Percentiles rank a stretch among this genome's conserved stretches.
Evolutionary conservation across 2,888 invertebrate species (phyloP).

Genomic region (Escarpia spicata): DNA sequence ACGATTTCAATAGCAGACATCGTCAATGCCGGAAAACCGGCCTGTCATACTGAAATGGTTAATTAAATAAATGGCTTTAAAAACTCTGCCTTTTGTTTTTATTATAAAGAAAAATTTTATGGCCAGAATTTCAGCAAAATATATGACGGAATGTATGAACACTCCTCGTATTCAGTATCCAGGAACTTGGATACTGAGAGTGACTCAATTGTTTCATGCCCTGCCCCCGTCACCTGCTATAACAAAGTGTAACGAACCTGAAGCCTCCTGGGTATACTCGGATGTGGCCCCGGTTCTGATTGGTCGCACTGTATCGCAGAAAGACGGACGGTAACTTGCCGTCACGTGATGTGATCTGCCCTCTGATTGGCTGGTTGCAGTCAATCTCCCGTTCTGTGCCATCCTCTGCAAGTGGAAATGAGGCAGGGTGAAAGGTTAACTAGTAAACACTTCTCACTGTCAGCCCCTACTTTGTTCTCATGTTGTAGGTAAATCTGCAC

Average conservation of each 20-base stretch:
- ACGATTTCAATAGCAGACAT: no score
- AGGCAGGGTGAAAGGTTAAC: not conserved
- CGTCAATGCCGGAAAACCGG: no score
- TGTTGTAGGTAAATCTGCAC: no score
- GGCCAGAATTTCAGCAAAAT: no score
- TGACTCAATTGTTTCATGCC: no score
- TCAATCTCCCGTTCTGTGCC: slow-evolving; percentile 24
- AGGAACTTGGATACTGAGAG: no score
- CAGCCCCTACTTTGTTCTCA: not conserved
- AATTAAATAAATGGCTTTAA: no score
- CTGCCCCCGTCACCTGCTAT: not conserved
- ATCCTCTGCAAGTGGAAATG: not conserved
- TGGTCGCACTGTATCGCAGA: slow-evolving; percentile 88
- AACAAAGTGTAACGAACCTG: slow-evolving; percentile 6
- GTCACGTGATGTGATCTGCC: slow-evolving; percentile 73
- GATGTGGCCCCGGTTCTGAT: slow-evolving; percentile 86
- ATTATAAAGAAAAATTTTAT: no score
- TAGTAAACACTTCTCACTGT: not conserved
- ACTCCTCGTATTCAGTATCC: no score
- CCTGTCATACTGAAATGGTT: no score
- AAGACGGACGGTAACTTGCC: slow-evolving; percentile 96
- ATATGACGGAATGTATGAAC: no score
- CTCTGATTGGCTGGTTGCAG: slow-evolving; percentile 76
- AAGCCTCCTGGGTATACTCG: slow-evolving; percentile 88
- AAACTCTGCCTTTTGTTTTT: no score